Evolutionary conservation across 1,140 invertebrate genomes (phyloP), one percentile per base, ranked within the genome.

Genomic region (Archivesica marissinica): DNA sequence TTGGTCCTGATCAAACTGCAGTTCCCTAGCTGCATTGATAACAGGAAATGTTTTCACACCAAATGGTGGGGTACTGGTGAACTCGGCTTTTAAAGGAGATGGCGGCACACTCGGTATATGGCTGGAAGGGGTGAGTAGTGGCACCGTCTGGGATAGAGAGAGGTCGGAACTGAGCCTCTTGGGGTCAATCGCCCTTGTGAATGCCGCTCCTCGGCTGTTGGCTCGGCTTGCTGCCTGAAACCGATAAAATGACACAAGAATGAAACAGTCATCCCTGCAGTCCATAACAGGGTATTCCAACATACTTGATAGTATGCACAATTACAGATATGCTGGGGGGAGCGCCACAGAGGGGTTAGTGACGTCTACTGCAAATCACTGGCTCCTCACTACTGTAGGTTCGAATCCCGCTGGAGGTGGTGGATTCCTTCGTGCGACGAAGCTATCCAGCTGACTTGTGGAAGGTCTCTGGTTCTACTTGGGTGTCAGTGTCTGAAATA

Each of bases 61-160:
- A 50, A 81, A 35, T 13, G 90, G 91, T 17, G 90, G 91, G 38
- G 90, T 87, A 30, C 86, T 66, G 2, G 90, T 91, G 68, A 92
- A 92, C 61, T 92, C 90, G 4, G 83, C 52, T 44, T 88, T 89
- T 23, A 91, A 64, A 3, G 91, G 91, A 0, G 91, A 92, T 0
- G 87, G 88, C 15, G 89, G 89, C 11, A 90, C 80, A 50, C 86
- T 88, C 17, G 54, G 54, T n/a, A 70, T 70, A 23, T 78, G 28
- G 66, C 56, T 64, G 35, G 74, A 68, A 30, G 80, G 80, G 20
- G 80, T 83, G 23, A 83, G 25, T 15, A 83, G 23, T 15, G 80
- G 80, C 0, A 83, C 70, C 6, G 44, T 0, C n/a, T 81, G 79
- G n/a, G 20, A 33, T 35, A 33, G 20, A 33, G 44, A 20, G 20